phyloP scores from a whole-genome alignment of 1,140 invertebrate species.

The Atopsyche davidsoni region DNA sequence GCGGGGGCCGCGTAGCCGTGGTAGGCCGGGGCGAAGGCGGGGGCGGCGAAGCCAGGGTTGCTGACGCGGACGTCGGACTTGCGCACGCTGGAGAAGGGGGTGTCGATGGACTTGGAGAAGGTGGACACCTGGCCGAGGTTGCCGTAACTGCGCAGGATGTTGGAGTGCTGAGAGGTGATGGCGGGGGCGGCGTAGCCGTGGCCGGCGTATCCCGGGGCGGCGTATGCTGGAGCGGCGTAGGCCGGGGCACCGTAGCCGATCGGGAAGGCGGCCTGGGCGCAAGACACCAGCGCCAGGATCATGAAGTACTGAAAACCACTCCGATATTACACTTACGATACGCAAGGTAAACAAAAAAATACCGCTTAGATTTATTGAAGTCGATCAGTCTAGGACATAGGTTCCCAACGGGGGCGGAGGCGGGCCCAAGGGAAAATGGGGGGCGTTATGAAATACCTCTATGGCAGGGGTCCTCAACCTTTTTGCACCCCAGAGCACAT shows the following conservation, averaged over 20 bases:
- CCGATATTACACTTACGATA: too few species aligned
- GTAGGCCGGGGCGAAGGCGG: constrained; percentile 36
- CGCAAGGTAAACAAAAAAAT: too few species aligned
- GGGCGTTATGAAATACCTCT: too few species aligned
- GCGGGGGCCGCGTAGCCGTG: constrained; percentile 35
- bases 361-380: too few species aligned
- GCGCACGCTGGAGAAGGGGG: constrained; percentile 60
- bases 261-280: constrained; percentile 9
- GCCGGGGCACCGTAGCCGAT: constrained; percentile 45
- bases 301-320: constrained; percentile 10
- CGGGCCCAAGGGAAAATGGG: too few species aligned
- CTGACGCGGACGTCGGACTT: constrained; percentile 57
- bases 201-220: constrained; percentile 7
- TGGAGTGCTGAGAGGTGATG: constrained; percentile 53
- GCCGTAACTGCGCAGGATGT: constrained; percentile 54
- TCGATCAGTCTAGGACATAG: too few species aligned
- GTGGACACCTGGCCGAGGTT: constrained; percentile 59
- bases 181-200: constrained; percentile 44
- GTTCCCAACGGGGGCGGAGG: too few species aligned
- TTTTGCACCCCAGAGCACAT: too few species aligned
- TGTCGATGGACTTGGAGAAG: constrained; percentile 58
- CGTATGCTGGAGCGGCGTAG: constrained; percentile 43
- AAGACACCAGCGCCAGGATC: constrained; percentile 12
- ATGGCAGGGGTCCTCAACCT: too few species aligned
- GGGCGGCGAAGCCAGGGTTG: constrained; percentile 50